phyloP scores from a whole-genome alignment of 1,140 invertebrate genomes.

The Manduca sexta region DNA sequence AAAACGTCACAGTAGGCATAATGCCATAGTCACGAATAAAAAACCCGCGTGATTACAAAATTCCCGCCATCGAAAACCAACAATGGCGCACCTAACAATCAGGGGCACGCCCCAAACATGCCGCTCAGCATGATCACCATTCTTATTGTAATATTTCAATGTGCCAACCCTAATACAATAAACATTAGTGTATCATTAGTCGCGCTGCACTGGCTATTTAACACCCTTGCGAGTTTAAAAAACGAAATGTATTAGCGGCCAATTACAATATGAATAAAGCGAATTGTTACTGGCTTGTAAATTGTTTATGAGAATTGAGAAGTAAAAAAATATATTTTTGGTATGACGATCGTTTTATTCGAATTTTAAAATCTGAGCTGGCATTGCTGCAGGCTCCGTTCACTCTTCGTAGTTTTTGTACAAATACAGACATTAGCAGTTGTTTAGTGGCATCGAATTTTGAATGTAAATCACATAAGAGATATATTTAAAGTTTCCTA shows the following conservation, averaged over 20 bases:
- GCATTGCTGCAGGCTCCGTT: too few relatives aligned
- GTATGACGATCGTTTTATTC: too few relatives aligned
- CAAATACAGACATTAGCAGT: too few relatives aligned
- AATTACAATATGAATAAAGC: slow-evolving; percentile 26
- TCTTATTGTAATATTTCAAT: slow-evolving; percentile 61
- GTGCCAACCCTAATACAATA: slow-evolving; percentile 67
- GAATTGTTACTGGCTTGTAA: too few relatives aligned
- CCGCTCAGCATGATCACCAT: slow-evolving; percentile 58
- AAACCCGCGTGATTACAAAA: slow-evolving; percentile 57
- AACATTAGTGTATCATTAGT: slow-evolving; percentile 66
- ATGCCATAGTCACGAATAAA: slow-evolving; percentile 3
- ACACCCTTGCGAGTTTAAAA: slow-evolving; percentile 36
- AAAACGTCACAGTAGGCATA: too few relatives aligned
- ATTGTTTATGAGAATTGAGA: too few relatives aligned
- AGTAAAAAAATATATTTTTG: too few relatives aligned
- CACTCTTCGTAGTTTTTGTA: too few relatives aligned
- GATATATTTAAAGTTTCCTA: too few relatives aligned
- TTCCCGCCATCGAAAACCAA: slow-evolving; percentile 48
- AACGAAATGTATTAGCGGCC: slow-evolving; percentile 32
- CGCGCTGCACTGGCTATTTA: slow-evolving; percentile 56
- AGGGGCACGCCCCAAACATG: slow-evolving; percentile 65
- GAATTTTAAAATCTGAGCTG: too few relatives aligned
- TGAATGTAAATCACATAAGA: too few relatives aligned
- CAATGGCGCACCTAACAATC: slow-evolving; percentile 52
- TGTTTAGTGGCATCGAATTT: too few relatives aligned